phyloP scores from a whole-genome alignment of 2,113 vertebrate species.

The Oncorhynchus gorbuscha region DNA sequence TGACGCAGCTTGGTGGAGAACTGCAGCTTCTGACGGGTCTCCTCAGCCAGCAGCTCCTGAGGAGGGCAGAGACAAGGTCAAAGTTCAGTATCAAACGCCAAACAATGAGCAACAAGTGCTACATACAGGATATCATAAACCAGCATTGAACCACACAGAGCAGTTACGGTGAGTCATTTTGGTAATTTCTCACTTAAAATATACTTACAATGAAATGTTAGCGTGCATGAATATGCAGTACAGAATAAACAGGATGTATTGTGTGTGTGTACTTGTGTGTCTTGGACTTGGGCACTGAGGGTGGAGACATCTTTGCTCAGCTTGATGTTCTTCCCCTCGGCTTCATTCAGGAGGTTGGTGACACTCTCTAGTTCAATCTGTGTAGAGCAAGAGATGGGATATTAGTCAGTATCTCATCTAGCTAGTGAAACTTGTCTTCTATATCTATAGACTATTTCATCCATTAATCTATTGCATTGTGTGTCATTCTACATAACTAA shows the following conservation, averaged over 20 bases:
- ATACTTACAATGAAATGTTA: too few species aligned
- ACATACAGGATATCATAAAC: background rate
- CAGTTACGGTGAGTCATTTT: too few species aligned
- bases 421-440: too few species aligned
- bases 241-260: background rate
- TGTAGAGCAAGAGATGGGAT: background rate
- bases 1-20: constrained; percentile 88
- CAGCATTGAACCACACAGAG: too few species aligned
- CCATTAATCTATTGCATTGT: too few species aligned
- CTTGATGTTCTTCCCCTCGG: constrained; percentile 89
- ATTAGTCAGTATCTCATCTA: too few species aligned
- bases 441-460: too few species aligned
- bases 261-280: constrained; percentile 78
- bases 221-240: background rate
- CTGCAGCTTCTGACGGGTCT: constrained; percentile 89
- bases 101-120: background rate
- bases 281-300: constrained; percentile 88
- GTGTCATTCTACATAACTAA: too few species aligned
- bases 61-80: background rate
- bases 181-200: too few species aligned
- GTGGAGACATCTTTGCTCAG: constrained; percentile 87
- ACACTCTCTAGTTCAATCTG: constrained; percentile 86
- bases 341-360: constrained; percentile 81
- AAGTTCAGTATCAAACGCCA: background rate
- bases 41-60: constrained; percentile 90